Conservation (phyloP, 2,113 vertebrate genomes). For the Cercocebus atys region DNA sequence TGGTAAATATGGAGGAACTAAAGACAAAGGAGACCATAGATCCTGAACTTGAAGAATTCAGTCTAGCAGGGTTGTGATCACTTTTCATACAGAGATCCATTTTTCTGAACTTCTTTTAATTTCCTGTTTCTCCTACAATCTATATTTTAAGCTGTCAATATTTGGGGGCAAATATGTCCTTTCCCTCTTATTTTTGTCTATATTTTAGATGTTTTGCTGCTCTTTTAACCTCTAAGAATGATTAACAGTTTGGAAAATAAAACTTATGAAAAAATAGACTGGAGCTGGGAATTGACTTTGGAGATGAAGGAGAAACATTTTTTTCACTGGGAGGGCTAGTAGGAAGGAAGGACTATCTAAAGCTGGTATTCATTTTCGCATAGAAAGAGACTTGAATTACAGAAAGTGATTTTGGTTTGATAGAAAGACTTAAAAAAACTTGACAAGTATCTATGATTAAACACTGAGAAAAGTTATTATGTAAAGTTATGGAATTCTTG, state of each 20-base stretch:
- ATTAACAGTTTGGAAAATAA: constrained; percentile 29
- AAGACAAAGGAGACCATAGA: background rate
- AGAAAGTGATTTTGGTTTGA: constrained; percentile 4
- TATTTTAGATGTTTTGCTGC: background rate
- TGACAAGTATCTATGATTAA: constrained; percentile 50
- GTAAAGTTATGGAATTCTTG: constrained; percentile 39
- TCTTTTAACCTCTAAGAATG: constrained; percentile 28
- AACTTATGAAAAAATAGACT: background rate
- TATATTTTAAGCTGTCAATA: background rate
- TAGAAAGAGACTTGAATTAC: constrained; percentile 44
- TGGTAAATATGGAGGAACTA: background rate
- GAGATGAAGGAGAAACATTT: background rate
- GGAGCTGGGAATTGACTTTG: background rate
- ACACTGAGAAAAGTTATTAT: constrained; percentile 27
- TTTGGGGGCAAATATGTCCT: background rate
- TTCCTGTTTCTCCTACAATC: background rate
- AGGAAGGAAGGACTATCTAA: background rate
- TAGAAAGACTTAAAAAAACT: background rate
- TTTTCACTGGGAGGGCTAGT: background rate
- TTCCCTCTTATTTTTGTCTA: background rate
- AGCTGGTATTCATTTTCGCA: background rate
- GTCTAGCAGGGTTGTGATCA: background rate
- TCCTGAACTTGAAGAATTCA: background rate
- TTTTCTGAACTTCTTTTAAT: background rate
- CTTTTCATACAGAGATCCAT: background rate